Base-by-base conservation (phyloP, 2,113 vertebrate genomes). In the Protobothrops mucrosquamatus region DNA sequence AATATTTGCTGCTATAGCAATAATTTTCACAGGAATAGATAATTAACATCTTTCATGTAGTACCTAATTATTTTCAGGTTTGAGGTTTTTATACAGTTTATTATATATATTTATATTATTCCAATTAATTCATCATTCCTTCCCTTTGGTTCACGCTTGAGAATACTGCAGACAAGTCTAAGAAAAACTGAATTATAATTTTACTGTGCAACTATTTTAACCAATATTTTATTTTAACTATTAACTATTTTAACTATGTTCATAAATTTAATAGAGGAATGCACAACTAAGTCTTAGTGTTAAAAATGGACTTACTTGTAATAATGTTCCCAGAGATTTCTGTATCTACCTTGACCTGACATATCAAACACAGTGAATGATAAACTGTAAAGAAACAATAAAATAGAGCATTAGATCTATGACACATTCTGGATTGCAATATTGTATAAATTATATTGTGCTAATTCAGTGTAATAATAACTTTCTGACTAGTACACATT, bases 301-400 rank as follows among this genome's bases (percentile, higher is more conserved):
- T 92, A 2, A 93, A 2, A 95, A 87, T 48, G 48, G 51, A 97
- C 99, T 99, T 97, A 99, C 99, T 99, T 99, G 97, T 99, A 99
- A 96, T 99, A 99, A 96, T 99, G 99, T 89, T 99, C 99, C 99
- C 99, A 99, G 22, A 99, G 98, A 96, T 99, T 99, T 98, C 99
- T 98, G 97, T 99, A 99, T 96, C 99, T 98, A 92, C 99, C 99
- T 97, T 99, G 99, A 94, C 99, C 99, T 57, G 99, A 99, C 99
- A 99, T 99, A 96, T 99, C 99, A 97, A 99, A 99, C 90, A 99
- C 99, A 92, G 99, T 99, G 97, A 99, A 99, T 91, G 99, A 99
- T 94, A 99, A 98, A 97, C 99, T 99, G 96, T 24, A 94, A 95
- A 95, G 92, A 94, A 34, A 85, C 8, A 93, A 14, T 39, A 94